Base-by-base conservation (phyloP, 2,888 invertebrate genomes). In the Ferrisia virgata region DNA sequence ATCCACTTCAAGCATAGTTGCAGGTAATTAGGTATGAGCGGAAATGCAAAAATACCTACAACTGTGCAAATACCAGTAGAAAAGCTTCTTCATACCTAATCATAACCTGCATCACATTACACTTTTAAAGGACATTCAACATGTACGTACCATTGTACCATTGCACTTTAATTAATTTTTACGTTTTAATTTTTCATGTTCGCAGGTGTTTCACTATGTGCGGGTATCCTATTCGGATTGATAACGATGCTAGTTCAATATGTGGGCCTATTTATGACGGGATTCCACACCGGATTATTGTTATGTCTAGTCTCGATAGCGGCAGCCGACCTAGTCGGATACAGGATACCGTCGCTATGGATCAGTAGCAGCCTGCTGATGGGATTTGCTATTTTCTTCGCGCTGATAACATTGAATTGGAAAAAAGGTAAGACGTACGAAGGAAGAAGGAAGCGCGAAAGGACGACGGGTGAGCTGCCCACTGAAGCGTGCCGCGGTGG, bases 181-280 rank as follows among this genome's bases (percentile, higher is more conserved):
- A 15, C 25, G 15, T 64, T n/a, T 22, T 22, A 28, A 64, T 64
- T 64, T 64, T 64, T 28, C 15, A 13, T 5, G 5, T 64, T 64
- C 15, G 64, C 64, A 90, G 94, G 93, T 85, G 93, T 94, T 79
- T 92, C 94, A 0, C 88, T 94, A 25, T 92, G 92, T 85, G 94
- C 94, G 33, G 95, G 95, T 13, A 89, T 94, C 28, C 89, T 95
- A 64, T 93, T 94, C 87, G 95, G 95, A 15, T 91, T 94, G 85
- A 93, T 95, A 87, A 94, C 94, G 13, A 94, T 94, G 93, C 90
- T 95, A 87, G 94, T 95, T 85, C 94, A 94, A 88, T 94, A 94
- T 88, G 93, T 94, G 53, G 94, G 94, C 5, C 91, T 95, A 85
- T 95, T 95, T 89, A 93, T 94, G 91, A 93, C 93, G 28, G 95